Evolutionary conservation across 2,888 invertebrate genomes (phyloP), one percentile per base, ranked within the genome.

Genomic region (Plebejus melissa): DNA sequence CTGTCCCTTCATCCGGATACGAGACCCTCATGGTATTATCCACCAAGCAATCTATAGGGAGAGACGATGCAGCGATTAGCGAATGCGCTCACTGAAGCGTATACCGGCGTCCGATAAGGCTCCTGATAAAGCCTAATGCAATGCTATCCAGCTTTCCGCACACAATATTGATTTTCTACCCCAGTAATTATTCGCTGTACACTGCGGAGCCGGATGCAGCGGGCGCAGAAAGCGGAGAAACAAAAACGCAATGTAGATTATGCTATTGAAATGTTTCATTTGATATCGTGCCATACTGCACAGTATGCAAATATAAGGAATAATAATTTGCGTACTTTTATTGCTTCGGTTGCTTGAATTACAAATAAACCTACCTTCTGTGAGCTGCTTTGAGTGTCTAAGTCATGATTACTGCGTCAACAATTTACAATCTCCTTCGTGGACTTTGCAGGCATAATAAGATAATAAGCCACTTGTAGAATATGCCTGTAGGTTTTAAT

Each of bases 31-130:
- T 81, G 83, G 83, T 81, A 85, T 88, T 88, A 88, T 89, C 89
- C 83, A 80, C 79, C 82, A 82, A 85, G 82, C 84, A 84, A 89
- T 89, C 88, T 87, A 83, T 85, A 83, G 88, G 86, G 87, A 85
- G 87, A 86, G 85, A 84, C 85, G 86, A 85, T 87, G 85, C 85
- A 82, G 83, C 87, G 90, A 93, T 91, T 91, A 90, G 88, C 88
- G 83, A 87, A 85, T 84, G 83, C 84, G 87, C 85, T 87, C 83
- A 80, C 82, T 84, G 82, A 85, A 84, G 89, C 90, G 87, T 86
- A 86, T 78, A 81, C 80, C 75, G 78, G 77, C 84, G 84, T 82
- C 80, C 82, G 88, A 89, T 89, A 88, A 88, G 85, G 82, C 79
- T 78, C 22, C 80, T 82, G 88, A 87, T 88, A 87, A 82, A 82